Conservation (phyloP, 2,888 invertebrate species). For the Nomada lathburiana region DNA sequence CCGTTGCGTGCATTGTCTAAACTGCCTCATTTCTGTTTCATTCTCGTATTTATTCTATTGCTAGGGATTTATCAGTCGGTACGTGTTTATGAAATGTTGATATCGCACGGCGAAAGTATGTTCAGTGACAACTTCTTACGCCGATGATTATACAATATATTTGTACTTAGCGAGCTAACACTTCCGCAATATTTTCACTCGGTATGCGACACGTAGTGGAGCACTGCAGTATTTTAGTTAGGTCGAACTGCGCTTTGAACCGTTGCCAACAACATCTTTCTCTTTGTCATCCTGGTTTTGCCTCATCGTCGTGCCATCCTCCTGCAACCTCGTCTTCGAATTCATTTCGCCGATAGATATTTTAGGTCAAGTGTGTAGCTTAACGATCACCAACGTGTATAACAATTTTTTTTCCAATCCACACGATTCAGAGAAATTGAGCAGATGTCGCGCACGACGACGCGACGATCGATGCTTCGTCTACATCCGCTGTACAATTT, state of each 20-base stretch:
- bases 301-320: constrained; percentile 37
- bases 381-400: constrained; percentile 63
- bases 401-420: constrained; percentile 15
- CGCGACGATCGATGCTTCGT: background rate
- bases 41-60: background rate
- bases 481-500: background rate
- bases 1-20: background rate
- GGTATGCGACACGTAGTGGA: constrained; percentile 66
- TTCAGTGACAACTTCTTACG: background rate
- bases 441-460: background rate
- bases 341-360: constrained; percentile 53
- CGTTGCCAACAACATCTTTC: constrained; percentile 72
- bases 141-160: constrained; percentile 20
- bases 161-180: constrained; percentile 22
- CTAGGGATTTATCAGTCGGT: background rate
- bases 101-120: constrained; percentile 18
- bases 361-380: constrained; percentile 77
- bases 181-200: constrained; percentile 65
- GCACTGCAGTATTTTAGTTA: constrained; percentile 78
- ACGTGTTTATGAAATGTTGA: background rate
- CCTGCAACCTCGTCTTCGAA: constrained; percentile 39
- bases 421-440: constrained; percentile 3
- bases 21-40: background rate
- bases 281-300: constrained; percentile 46
- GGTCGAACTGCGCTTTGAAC: constrained; percentile 76